Evolutionary conservation across 2,113 vertebrate species (phyloP).

Genomic region (Formicarius rufipectus): DNA sequence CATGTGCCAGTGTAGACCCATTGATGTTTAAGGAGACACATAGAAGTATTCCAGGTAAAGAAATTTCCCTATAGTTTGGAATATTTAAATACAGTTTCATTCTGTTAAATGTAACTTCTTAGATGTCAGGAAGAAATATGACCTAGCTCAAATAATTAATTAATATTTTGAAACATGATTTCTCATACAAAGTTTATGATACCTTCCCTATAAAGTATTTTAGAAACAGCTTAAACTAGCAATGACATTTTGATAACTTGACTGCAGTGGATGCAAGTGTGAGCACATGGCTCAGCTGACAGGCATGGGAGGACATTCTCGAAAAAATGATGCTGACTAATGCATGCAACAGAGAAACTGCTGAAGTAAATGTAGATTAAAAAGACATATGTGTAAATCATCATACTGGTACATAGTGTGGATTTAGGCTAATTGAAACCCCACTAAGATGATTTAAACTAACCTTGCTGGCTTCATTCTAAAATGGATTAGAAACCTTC

Average conservation of each 20-base stretch:
- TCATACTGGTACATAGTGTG: not conserved
- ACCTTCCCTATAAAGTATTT: not conserved
- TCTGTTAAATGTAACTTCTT: not conserved
- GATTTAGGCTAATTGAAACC: constrained; percentile 21
- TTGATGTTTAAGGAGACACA: not conserved
- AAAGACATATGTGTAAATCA: not conserved
- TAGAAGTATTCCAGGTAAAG: not conserved
- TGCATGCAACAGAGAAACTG: not conserved
- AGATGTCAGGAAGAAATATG: not conserved
- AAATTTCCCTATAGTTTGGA: not conserved
- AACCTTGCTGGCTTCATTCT: constrained; percentile 10
- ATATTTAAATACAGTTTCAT: not conserved
- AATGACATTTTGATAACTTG: not conserved
- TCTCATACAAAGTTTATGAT: not conserved
- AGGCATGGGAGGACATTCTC: not conserved
- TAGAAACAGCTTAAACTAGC: not conserved
- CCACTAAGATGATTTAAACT: constrained; percentile 38
- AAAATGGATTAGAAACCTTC: constrained; percentile 1
- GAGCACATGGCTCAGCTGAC: not conserved
- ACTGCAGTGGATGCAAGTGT: not conserved
- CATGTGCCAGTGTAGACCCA: not conserved
- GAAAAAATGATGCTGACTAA: not conserved
- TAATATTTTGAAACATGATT: not conserved
- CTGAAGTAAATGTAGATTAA: not conserved
- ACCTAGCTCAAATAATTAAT: not conserved